Percentiles rank a stretch among this genome's conserved stretches.
These are phyloP conservation scores for Microctonus brassicae DNA, from an alignment of 2,888 invertebrate species.

Conservation along the genomic window DNA sequence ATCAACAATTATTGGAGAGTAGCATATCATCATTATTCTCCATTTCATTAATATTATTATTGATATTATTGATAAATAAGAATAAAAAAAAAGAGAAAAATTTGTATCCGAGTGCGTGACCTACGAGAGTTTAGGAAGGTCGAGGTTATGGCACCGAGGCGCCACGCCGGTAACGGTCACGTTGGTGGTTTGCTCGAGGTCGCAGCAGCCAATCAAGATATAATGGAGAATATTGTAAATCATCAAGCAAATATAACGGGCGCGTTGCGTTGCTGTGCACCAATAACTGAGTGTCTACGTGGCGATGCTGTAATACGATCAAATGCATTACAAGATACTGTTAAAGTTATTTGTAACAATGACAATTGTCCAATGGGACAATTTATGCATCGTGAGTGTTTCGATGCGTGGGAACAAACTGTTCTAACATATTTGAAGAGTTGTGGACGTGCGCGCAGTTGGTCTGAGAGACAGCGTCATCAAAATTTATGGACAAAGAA, in stretches of 20 bases:
- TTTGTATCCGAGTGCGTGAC: conserved; percentile 12
- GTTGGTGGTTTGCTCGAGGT: conserved; percentile 57
- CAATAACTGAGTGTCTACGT: conserved; percentile 84
- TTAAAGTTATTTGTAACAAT: conserved; percentile 95
- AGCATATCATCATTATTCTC: neutral
- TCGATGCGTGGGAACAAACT: conserved; percentile 93
- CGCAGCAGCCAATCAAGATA: conserved; percentile 52
- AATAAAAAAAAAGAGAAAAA: neutral
- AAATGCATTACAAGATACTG: conserved; percentile 83
- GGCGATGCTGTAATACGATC: conserved; percentile 74
- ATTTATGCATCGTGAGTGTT: conserved; percentile 97
- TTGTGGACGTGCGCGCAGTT: conserved; percentile 91
- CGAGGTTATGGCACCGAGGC: conserved; percentile 63
- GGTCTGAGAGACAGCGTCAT: conserved; percentile 94
- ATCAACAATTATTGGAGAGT: neutral
- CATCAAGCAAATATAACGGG: conserved; percentile 52
- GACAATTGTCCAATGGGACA: conserved; percentile 89
- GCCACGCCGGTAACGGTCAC: conserved; percentile 61
- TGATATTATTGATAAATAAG: neutral
- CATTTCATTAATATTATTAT: neutral
- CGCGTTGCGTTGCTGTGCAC: conserved; percentile 83
- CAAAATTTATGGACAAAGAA: conserved; percentile 99
- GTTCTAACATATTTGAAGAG: conserved; percentile 91
- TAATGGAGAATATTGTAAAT: conserved; percentile 56
- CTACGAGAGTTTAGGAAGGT: neutral